Base-by-base conservation (phyloP, 1,140 invertebrate genomes). In the Drosophila tsacasi region DNA sequence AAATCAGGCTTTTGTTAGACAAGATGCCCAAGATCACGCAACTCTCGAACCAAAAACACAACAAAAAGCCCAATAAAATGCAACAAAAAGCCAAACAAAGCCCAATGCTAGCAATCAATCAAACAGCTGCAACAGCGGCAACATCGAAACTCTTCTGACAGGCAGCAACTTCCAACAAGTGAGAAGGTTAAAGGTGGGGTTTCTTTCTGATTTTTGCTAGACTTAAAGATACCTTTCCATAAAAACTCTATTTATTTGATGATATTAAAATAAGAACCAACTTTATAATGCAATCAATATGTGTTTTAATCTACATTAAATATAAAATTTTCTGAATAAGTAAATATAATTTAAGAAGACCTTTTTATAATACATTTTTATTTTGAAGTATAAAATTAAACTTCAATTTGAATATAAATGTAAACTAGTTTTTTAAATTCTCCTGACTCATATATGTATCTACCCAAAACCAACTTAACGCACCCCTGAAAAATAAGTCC, bases 101-200 rank as follows among this genome's bases (percentile, higher is more conserved):
- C 87, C 81, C 83, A 73, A 72, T 76, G 78, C 83, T 67, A 83
- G 91, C 86, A 79, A 92, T 92, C 90, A 92, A 92, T 92, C 91
- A 92, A 92, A 90, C 90, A 92, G 90, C 90, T 89, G 85, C 83
- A 80, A 68, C 68, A 71, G 66, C 71, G 76, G 72, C 82, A 81
- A 72, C 71, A 79, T 64, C 71, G 78, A 81, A 75, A 80, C 77
- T 57, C 71, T 64, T 57, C 66, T 85, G 83, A 85, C 83, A 86
- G 81, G 76, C 83, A 73, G 79, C 79, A 82, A 86, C 83, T 79
- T 76, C 79, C 71, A 86, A 59, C 69, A 74, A 74, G 67, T 55
- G 39, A 30, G 39, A 15, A 44, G 21, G 37, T 21, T 44, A 35
- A 35, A 52, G 39, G 30, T 67, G 15, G 37, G n/a, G 21, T 1